These are phyloP conservation scores for Artibeus lituratus DNA, from an alignment of 2,797 vertebrate genomes.

Conservation along the genomic window DNA sequence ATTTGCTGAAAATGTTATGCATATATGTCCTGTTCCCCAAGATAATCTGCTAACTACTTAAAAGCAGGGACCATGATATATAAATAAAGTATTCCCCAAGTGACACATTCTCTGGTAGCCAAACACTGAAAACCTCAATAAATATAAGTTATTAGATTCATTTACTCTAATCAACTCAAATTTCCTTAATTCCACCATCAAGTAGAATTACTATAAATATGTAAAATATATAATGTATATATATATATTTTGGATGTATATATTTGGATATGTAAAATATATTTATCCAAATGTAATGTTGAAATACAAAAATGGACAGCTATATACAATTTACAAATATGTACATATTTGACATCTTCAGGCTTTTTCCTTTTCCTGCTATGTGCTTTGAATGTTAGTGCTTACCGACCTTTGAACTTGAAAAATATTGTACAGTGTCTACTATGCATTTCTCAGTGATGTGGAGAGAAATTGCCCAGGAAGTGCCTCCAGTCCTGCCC, in stretches of 20 bases:
- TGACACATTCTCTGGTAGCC: not conserved
- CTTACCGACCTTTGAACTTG: conserved; percentile 19
- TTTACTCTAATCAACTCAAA: not conserved
- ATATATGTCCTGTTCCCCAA: not conserved
- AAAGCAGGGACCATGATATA: not conserved
- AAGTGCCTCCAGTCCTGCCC: conserved; percentile 32
- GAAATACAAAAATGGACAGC: conserved; percentile 12
- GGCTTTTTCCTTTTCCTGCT: not conserved
- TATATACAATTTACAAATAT: not conserved
- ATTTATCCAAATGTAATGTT: not conserved
- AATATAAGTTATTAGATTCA: conserved; percentile 13
- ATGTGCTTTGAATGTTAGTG: not conserved
- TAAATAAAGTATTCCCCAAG: conserved; percentile 18
- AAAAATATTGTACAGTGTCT: conserved; percentile 28
- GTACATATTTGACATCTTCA: conserved; percentile 14
- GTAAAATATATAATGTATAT: not conserved
- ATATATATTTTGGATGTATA: too few relatives aligned
- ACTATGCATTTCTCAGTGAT: not conserved
- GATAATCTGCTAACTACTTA: not conserved
- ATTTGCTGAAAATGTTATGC: conserved; percentile 9
- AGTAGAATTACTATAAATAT: not conserved
- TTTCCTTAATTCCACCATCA: conserved; percentile 28
- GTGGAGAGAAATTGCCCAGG: not conserved
- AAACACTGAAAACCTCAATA: not conserved
- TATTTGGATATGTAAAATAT: not conserved